phyloP scores from a whole-genome alignment of 2,797 vertebrate species.

The Chiroxiphia lanceolata region DNA sequence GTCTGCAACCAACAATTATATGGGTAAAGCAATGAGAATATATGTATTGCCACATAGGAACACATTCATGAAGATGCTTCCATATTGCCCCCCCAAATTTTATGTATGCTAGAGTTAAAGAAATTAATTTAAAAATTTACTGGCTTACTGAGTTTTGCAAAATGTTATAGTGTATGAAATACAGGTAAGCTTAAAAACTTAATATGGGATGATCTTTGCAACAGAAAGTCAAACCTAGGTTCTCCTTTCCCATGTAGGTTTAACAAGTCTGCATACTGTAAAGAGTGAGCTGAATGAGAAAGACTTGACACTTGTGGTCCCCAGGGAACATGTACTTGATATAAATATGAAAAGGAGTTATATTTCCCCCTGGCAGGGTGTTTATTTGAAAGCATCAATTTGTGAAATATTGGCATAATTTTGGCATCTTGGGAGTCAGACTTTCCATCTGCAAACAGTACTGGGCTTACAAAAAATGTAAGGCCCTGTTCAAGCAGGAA shows the following conservation, averaged over 20 bases:
- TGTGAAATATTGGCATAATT: background rate
- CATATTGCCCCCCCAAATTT: background rate
- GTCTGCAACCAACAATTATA: background rate
- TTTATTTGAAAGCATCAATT: background rate
- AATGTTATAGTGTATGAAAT: background rate
- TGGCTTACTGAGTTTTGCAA: background rate
- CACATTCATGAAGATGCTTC: background rate
- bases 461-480: background rate
- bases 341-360: background rate
- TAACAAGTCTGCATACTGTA: background rate
- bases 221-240: background rate
- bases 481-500: background rate
- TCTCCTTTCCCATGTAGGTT: background rate
- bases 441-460: rapidly evolving
- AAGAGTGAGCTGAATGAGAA: background rate
- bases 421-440: background rate
- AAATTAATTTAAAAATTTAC: background rate
- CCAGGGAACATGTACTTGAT: background rate
- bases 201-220: background rate
- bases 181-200: background rate
- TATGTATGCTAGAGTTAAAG: background rate
- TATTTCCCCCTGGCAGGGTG: background rate
- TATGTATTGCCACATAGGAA: background rate
- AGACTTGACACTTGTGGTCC: background rate
- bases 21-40: background rate